Evolutionary conservation across 92 coral and sea anemone genomes (phyloP), one percentile per base, ranked within the genome.

Genomic region (Ricordea florida): DNA sequence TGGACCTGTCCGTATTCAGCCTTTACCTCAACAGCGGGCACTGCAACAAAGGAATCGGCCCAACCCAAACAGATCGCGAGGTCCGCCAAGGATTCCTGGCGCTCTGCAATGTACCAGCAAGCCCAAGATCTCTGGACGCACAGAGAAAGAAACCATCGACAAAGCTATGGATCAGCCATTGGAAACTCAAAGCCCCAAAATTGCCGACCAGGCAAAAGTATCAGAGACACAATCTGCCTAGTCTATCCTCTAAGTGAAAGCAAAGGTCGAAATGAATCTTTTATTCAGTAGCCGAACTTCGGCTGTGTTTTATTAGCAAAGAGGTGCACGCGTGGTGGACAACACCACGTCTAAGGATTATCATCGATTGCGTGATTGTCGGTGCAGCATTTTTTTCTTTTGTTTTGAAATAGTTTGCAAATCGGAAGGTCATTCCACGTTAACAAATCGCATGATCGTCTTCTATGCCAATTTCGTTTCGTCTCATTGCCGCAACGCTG

Each of bases 171-270:
- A 84, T 44, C 53, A 70, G 59, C 57, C 64, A 45, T 23, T 29
- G 48, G 60, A 57, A 70, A 72, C 84, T 29, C 57, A 70, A 82
- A 87, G 90, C 76, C 79, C 87, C 85, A 72, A 69, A 80, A 85
- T 65, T 57, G 21, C 90, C 21, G 82, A 82, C 66, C 87, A 87
- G 76, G 82, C 63, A 4, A 83, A 87, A 60, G 63, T 80, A 41
- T 34, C 84, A 25, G 74, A 48, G 32, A 78, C 85, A 21, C 65
- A 70, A 55, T 13, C 64, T 41, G 65, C 56, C 18, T n/a, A 42
- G 18, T n/a, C n/a, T n/a, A n/a, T n/a, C 77, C 65, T 11, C 64
- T 69, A 10, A 56, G 51, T 40, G 76, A 52, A 17, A 70, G 56
- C 77, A 56, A 70, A 18, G 38, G 40, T 28, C 43, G 14, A 53